Evolutionary conservation across 2,888 invertebrate genomes (phyloP), one percentile per base, ranked within the genome.

Genomic region (Drosophila pegasa): DNA sequence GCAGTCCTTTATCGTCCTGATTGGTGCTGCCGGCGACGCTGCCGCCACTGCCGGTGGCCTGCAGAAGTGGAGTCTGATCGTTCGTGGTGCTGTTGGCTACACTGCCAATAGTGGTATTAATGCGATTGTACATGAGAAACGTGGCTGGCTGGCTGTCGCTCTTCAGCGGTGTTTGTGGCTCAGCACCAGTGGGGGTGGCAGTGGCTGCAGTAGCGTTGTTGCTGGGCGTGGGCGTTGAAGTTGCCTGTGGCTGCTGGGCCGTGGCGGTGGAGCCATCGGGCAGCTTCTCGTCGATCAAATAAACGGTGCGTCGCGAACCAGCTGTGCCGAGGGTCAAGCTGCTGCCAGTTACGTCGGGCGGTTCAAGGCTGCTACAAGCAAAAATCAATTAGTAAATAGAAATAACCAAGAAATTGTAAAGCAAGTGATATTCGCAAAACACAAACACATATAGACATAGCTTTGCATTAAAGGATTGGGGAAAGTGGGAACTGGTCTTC

Each of bases 241-340:
- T 31, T 22, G 60, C 38, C 54, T 65, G 56, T 27, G 75, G 64
- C 58, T 78, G 56, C 54, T 80, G 75, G 33, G 80, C 71, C 20
- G 94, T 91, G 25, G 29, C 29, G n/a, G n/a, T 76, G 20, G 81
- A 85, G 4, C 82, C 87, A 45, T 93, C 92, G 75, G 92, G 79
- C 82, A 92, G 87, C 92, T 93, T 89, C 91, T 95, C 95, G 87
- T 95, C 95, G 9, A 95, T 94, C 50, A 96, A 94, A 91, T 97
- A 97, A 10, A 97, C 97, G 0, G 97, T 97, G 82, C 97, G 94
- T 47, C 97, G 94, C 0, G 96, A 96, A 6, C 97, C 97, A 3
- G 97, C 96, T 38, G 96, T 95, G 12, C 96, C 97, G 64, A 97
- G 94, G 58, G 94, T 94, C 55, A 95, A 90, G 16, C 95, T 93